A percentile compares a stretch with the other conserved stretches of the same genome.
Conservation (phyloP, 2,888 invertebrate species). For the Andrena minutula region DNA sequence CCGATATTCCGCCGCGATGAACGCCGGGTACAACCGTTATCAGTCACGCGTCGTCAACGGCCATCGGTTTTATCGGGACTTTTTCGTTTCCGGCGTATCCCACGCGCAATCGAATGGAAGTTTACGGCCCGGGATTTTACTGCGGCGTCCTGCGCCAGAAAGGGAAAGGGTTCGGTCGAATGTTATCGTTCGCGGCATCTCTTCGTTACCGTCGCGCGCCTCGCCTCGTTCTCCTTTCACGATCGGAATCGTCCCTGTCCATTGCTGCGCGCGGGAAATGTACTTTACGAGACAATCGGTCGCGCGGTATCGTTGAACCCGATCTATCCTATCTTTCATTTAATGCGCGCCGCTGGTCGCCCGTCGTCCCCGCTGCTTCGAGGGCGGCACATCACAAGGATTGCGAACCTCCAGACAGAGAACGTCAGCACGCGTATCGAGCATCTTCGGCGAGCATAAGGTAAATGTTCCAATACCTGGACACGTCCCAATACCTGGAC, state of each 20-base stretch:
- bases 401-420: not conserved
- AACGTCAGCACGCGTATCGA: not conserved
- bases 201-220: conserved; percentile 32
- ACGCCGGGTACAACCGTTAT: conserved; percentile 18
- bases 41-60: conserved; percentile 22
- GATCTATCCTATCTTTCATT: conserved; percentile 4
- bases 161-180: conserved; percentile 4
- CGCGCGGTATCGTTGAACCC: not conserved
- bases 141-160: not conserved
- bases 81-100: conserved; percentile 20
- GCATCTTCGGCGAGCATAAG: not conserved
- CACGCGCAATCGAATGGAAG: conserved; percentile 39
- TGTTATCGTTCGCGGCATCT: conserved; percentile 5
- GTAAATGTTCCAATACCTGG: too few species aligned
- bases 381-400: not conserved
- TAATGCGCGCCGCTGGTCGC: not conserved
- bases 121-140: conserved; percentile 39
- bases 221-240: not conserved
- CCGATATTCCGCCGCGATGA: conserved; percentile 25
- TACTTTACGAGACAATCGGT: conserved; percentile 13
- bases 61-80: conserved; percentile 44
- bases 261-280: not conserved
- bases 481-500: too few species aligned
- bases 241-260: not conserved
- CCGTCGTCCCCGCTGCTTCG: not conserved